Base-by-base conservation (phyloP, 1,140 invertebrate genomes). In the Drosophila serrata region DNA sequence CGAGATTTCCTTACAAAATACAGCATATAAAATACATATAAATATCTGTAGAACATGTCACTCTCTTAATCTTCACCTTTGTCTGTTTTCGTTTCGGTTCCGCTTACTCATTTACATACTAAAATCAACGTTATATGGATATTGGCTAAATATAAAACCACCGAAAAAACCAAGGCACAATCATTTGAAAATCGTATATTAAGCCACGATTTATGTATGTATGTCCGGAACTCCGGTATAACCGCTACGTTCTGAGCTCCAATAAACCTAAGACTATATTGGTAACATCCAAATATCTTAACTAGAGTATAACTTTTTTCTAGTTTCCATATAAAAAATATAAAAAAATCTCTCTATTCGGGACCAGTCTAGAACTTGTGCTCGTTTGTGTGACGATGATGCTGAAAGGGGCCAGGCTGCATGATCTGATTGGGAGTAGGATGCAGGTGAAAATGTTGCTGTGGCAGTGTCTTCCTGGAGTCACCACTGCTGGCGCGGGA, bases 131-230 rank as follows among this genome's bases (percentile, higher is more conserved):
- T 80, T 73, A 60, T 77, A 33, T 58, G 48, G 45, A 68, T 90
- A 81, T 69, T 61, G 61, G 49, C 77, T 84, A 90, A 70, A 81
- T 77, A 76, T 88, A 81, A 78, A 90, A 87, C 75, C 77, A 59
- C 48, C 72, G 68, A 90, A 78, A 86, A 75, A 90, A 90, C 85
- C 86, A 90, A 90, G 85, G 85, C 86, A 90, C 85, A 90, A 90
- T 85, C 60, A 81, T 90, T 85, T 69, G 46, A 85, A 79, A 90
- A 88, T 81, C 77, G 68, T 78, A 69, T 77, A 57, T 61, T 64
- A 27, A 49, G 48, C 29, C 62, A 61, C 65, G 48, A 46, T 58
- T 48, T 62, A 45, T 58, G 61, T 61, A 51, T 53, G 57, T 61
- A 51, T 53, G 57, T 31, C 37, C 82, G 57, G 74, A 82, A 78